Evolutionary conservation across 1,140 invertebrate species (phyloP), one percentile per base, ranked within the genome.

Genomic region (Magallana gigas): DNA sequence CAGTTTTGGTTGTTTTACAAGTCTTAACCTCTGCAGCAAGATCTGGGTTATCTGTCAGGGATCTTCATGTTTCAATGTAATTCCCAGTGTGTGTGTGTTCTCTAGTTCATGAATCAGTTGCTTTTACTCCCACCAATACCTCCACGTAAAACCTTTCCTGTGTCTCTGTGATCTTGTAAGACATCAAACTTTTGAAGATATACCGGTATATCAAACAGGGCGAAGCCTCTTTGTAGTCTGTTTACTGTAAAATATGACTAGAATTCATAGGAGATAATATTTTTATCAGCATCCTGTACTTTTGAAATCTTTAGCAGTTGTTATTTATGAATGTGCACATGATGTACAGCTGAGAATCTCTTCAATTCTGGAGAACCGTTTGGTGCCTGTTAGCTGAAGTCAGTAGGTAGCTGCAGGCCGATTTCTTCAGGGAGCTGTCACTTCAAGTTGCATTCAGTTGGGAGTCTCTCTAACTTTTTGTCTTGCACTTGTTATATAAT

Each of bases 401-500:
- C 23, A 8, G 9, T 23, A 12, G 23, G 23, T 76, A 11, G 2
- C 23, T 4, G 9, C 8, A 12, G 23, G 23, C 36, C 23, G 1
- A 76, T 29, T 76, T 76, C 68, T 76, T 36, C 68, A 76, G 68
- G 68, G 29, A 76, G 29, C 68, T 76, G 68, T 76, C 68, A 76
- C 36, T 76, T 29, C 23, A 23, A 36, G 68, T 76, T 76, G 8
- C 23, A 12, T 76, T 76, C 36, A 76, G 18, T 9, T 29, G 18
- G 68, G 68, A 76, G 68, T 76, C 36, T 76, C 36, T 29, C 23
- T 76, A 29, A 29, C 14, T 12, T 76, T 76, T 36, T 76, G 23
- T 36, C 11, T 36, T 76, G 68, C 68, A 76, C 68, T 76, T 76
- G 68, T 76, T 76, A 76, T 76, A 29, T 76, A 76, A 76, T 76